Conservation (phyloP, 2,797 vertebrate species). For the Spheniscus humboldti region DNA sequence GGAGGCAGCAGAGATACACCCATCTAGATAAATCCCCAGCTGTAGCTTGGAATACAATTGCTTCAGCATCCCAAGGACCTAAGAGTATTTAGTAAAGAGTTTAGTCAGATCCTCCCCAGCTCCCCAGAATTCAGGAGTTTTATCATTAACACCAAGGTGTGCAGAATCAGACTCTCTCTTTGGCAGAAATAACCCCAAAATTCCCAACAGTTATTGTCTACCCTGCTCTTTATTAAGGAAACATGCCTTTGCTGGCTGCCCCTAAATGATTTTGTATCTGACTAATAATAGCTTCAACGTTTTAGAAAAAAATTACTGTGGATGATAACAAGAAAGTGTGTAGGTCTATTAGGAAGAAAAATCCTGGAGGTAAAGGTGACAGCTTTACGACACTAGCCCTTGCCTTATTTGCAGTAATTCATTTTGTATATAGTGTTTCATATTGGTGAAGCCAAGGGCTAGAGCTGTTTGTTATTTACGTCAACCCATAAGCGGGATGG, state of each 20-base stretch:
- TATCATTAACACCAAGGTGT: background rate
- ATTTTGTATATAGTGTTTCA: slow-evolving; percentile 71
- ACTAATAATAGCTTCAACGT: slow-evolving; percentile 50
- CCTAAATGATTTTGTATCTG: slow-evolving; percentile 43
- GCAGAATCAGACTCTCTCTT: background rate
- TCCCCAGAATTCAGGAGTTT: background rate
- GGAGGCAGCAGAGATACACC: background rate
- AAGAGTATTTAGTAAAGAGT: background rate
- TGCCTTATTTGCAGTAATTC: slow-evolving; percentile 81
- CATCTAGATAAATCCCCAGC: background rate
- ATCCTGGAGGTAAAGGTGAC: slow-evolving; percentile 68
- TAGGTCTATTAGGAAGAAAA: slow-evolving; percentile 70
- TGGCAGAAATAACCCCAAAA: background rate
- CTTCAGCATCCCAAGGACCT: background rate
- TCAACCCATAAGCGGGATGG: slow-evolving; percentile 45
- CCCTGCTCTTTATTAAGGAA: slow-evolving; percentile 2
- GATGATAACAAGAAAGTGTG: slow-evolving; percentile 56
- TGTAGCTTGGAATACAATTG: background rate
- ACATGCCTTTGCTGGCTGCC: background rate
- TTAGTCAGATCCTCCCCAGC: background rate
- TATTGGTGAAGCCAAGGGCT: slow-evolving; percentile 56
- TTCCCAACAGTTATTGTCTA: background rate
- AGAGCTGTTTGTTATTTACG: slow-evolving; percentile 68
- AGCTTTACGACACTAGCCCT: slow-evolving; percentile 67
- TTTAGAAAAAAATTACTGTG: slow-evolving; percentile 24